Evolutionary conservation across 2,888 invertebrate species (phyloP), one percentile per base, ranked within the genome.

Genomic region (Ptychoptera albimana): DNA sequence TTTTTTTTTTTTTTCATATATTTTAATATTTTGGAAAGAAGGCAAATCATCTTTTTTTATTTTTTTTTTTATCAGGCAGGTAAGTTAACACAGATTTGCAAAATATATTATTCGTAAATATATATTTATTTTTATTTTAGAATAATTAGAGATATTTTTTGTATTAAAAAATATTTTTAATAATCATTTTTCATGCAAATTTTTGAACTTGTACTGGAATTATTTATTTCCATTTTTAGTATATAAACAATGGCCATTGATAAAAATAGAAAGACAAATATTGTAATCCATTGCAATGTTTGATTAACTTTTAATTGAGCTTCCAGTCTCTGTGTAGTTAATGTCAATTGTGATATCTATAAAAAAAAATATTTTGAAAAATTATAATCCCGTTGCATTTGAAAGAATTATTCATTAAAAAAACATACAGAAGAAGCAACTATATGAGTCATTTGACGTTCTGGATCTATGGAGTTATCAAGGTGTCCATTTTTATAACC

Each of bases 271-370:
- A 71, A 60, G 36, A 74, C 52, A 34, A 67, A 51, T 38, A 75
- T 59, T n/a, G 69, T 70, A 3, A 69, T 56, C 47, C 70, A 62
- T 54, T 73, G 70, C 41, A 72, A 57, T 51, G 67, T 64, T 52
- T 71, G 72, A 13, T 68, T 62, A 30, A 62, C 61, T 43, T 63
- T 64, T 15, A 75, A 50, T 30, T 73, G 70, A 16, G 59, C 60
- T 44, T 70, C 68, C 40, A 77, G 55, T 46, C 68, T 66, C 31
- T 52, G 45, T 8, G 55, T 49, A 12, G 53, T 54, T 30, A 54
- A 67, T 45, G 64, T 64, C 31, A 73, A 50, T 50, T 69, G 64
- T 36, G 57, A 52, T 31, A 68, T 55, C 48, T 50, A 39, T 39
- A 44, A 50, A 39, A 35, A 49, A 43, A 48, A 16, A 38, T 42